Base-by-base conservation (phyloP, 2,888 invertebrate genomes). In the Ephialtes manifestator region DNA sequence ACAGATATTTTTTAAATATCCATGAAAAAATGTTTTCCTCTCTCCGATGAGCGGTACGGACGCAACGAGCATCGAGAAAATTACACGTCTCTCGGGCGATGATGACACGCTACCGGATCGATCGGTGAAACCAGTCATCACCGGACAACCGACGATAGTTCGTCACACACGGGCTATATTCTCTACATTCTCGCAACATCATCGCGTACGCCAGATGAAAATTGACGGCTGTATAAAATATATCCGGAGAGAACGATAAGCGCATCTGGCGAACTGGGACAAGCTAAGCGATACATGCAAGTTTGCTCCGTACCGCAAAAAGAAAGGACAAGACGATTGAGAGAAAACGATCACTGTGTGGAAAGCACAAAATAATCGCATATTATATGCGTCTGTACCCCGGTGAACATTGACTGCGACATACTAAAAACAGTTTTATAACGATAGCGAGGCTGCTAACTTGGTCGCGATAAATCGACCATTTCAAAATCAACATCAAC, bases 51-150 rank as follows among this genome's bases (percentile, higher is more conserved):
- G 51, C 58, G 55, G 20, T 51, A 20, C 28, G n/a, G 15, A 24
- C 65, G 28, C 24, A 74, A 70, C 65, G 77, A 68, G 77, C 43
- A 71, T 65, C 28, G 79, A 76, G 85, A 60, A 85, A 82, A 85
- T 82, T 79, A 79, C 70, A 79, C 55, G 82, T 82, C 31, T 82
- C n/a, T 24, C 46, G 35, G 24, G 51, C 77, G 81, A 84, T 81
- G 81, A 84, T 77, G 81, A 78, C 55, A 81, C 70, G 77, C 72
- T 74, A 81, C 74, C 60, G 75, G 76, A 79, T 79, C 76, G 76
- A 72, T 82, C 85, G 72, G 84, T 81, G 84, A 81, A 84, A 84
- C 80, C 65, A 71, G 84, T 71, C 79, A 83, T 83, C 83, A 75
- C 53, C 35, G 55, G 79, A 75, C 65, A 71, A 63, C 35, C 43